Evolutionary conservation across 2,113 vertebrate species (phyloP).

Genomic region (Falco punctatus): DNA sequence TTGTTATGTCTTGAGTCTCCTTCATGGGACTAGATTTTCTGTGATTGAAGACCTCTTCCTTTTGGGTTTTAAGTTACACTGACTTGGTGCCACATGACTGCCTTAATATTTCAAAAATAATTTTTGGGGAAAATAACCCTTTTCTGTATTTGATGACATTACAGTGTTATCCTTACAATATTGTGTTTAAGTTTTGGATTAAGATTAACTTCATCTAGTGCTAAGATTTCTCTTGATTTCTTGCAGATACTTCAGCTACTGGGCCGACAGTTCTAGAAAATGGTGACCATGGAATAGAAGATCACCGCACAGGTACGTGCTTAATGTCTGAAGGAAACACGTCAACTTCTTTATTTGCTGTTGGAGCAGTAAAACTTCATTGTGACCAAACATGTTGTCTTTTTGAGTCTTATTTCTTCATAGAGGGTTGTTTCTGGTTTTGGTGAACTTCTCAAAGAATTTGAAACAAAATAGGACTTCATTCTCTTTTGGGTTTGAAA

Average conservation of each 20-base stretch:
- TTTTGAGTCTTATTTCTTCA: neutral
- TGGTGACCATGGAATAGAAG: constrained; percentile 82
- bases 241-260: constrained; percentile 67
- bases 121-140: neutral
- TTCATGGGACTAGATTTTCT: neutral
- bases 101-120: neutral
- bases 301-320: constrained; percentile 58
- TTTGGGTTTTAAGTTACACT: neutral
- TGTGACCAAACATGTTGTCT: neutral
- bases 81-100: neutral
- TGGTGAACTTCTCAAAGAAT: neutral
- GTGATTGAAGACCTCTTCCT: neutral
- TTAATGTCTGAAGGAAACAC: rapidly evolving
- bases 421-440: neutral
- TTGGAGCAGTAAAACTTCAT: neutral
- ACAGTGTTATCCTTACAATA: neutral
- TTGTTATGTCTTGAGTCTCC: neutral
- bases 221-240: neutral
- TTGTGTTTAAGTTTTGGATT: neutral
- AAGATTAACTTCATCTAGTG: rapidly evolving
- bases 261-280: constrained; percentile 81
- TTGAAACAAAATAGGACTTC: neutral
- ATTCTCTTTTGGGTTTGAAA: neutral
- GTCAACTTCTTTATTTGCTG: rapidly evolving
- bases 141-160: neutral